A percentile compares a stretch with the other conserved stretches of the same genome.
phyloP scores from a whole-genome alignment of 2,888 invertebrate species.

The Autographa gamma region DNA sequence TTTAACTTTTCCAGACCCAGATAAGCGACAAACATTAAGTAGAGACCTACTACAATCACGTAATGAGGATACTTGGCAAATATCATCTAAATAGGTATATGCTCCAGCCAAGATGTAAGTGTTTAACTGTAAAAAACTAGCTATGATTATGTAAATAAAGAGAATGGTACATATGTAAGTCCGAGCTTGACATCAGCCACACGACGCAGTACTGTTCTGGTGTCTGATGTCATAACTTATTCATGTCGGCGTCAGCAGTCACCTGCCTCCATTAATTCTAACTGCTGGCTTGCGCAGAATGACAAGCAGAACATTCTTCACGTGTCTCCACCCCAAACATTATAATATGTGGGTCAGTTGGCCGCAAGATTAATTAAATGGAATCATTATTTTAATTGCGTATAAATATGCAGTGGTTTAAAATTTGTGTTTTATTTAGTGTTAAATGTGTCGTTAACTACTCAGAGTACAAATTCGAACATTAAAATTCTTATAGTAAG shows the following conservation, averaged over 20 bases:
- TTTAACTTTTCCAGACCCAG: too few relatives aligned
- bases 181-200: constrained; percentile 17
- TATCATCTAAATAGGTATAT: not conserved
- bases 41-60: not conserved
- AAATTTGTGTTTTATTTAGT: too few relatives aligned
- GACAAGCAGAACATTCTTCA: constrained; percentile 32
- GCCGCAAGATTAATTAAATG: not conserved
- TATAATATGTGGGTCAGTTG: constrained; percentile 18
- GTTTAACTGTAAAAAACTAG: not conserved
- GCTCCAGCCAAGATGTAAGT: not conserved
- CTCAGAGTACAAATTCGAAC: too few relatives aligned
- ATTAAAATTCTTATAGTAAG: too few relatives aligned
- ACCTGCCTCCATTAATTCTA: constrained; percentile 47
- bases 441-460: too few relatives aligned
- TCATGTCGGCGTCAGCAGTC: constrained; percentile 32
- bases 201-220: constrained; percentile 10
- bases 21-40: too few relatives aligned
- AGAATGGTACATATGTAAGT: not conserved
- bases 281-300: constrained; percentile 39
- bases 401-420: not conserved
- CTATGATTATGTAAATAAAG: not conserved
- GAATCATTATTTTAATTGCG: not conserved
- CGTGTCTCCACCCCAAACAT: constrained; percentile 32
- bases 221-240: constrained; percentile 38
- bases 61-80: not conserved